Evolutionary conservation across 2,888 invertebrate species (phyloP).

Genomic region (Patella pellucida): DNA sequence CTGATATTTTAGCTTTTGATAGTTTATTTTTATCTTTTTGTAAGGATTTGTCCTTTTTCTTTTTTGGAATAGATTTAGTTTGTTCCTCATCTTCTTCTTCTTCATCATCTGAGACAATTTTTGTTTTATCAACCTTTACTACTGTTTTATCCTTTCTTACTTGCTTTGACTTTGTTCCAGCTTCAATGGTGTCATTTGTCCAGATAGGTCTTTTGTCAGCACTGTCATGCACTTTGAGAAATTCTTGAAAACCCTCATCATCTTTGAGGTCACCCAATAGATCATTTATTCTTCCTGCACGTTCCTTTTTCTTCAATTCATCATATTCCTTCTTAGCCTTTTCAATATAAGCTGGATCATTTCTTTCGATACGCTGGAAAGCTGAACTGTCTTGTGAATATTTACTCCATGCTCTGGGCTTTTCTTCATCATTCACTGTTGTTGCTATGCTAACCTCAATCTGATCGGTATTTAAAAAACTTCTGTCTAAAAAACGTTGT

Average conservation of each 20-base stretch:
- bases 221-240: conserved; percentile 85
- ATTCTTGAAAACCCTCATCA: conserved; percentile 91
- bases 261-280: conserved; percentile 71
- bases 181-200: conserved; percentile 73
- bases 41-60: conserved; percentile 37
- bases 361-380: conserved; percentile 66
- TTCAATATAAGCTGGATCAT: conserved; percentile 23
- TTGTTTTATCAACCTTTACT: background rate
- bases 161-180: conserved; percentile 50
- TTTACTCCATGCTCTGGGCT: conserved; percentile 94
- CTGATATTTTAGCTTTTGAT: background rate
- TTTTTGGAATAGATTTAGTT: conserved; percentile 37
- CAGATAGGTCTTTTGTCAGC: conserved; percentile 70
- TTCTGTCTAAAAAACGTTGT: conserved; percentile 83
- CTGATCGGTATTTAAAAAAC: conserved; percentile 86
- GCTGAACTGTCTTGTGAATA: conserved; percentile 84
- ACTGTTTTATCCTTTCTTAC: conserved; percentile 73
- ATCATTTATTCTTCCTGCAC: background rate
- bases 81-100: conserved; percentile 19
- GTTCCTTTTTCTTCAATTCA: background rate
- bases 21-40: conserved; percentile 33
- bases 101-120: background rate
- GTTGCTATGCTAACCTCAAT: conserved; percentile 75
- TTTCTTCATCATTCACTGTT: conserved; percentile 73
- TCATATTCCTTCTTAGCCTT: conserved; percentile 21